Evolutionary conservation across 2,797 vertebrate species (phyloP).

Genomic region (Pogoniulus pusillus): DNA sequence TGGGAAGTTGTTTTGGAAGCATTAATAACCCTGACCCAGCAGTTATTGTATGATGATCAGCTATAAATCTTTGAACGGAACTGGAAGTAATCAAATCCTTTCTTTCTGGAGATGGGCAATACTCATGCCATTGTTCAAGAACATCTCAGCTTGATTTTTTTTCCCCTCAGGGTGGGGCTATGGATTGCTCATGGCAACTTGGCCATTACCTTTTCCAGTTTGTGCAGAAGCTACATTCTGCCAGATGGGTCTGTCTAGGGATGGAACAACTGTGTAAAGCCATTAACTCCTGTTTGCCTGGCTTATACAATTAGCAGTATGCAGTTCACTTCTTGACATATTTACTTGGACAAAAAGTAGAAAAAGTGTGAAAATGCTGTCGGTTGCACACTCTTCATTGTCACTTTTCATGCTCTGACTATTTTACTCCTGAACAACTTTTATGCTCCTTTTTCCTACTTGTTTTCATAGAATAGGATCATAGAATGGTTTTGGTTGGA

Average conservation of each 20-base stretch:
- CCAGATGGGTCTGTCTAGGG: background rate
- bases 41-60: constrained; percentile 31
- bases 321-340: background rate
- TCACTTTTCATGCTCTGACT: background rate
- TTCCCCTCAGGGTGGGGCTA: background rate
- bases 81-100: background rate
- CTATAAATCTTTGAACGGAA: background rate
- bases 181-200: background rate
- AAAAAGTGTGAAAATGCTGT: background rate
- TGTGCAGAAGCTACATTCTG: background rate
- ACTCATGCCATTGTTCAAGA: background rate
- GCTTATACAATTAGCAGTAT: background rate
- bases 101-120: background rate
- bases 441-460: constrained; percentile 16
- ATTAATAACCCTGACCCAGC: constrained; percentile 54
- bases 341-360: background rate
- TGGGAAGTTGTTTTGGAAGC: constrained; percentile 38
- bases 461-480: no score
- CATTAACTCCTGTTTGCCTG: background rate
- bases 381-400: background rate
- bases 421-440: background rate
- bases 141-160: background rate
- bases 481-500: no score
- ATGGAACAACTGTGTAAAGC: background rate
- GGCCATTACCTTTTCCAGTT: background rate